Percentiles rank a stretch among this genome's conserved stretches.
These are phyloP conservation scores for Brachyhypopomus gauderio DNA, from an alignment of 2,113 vertebrate genomes.

Conservation along the genomic window DNA sequence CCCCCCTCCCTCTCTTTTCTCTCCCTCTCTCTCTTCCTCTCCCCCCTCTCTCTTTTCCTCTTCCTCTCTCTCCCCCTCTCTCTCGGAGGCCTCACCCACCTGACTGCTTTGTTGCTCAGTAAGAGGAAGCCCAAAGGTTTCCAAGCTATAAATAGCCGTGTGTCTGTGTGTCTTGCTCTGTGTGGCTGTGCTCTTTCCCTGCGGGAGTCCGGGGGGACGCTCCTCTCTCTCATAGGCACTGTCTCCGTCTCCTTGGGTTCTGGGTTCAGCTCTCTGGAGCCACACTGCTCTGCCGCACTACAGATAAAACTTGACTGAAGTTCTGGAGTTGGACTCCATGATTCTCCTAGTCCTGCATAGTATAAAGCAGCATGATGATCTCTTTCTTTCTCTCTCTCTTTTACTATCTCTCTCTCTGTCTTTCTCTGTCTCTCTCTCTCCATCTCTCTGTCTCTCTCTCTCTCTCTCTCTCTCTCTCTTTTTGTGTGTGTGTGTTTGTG, in stretches of 20 bases:
- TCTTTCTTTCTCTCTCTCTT: background rate
- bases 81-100: slow-evolving; percentile 34
- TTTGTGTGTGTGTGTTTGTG: too few relatives aligned
- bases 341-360: slow-evolving; percentile 23
- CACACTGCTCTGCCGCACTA: slow-evolving; percentile 16
- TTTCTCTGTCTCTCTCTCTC: too few relatives aligned
- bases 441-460: too few relatives aligned
- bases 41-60: background rate
- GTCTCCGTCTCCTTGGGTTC: slow-evolving; percentile 18
- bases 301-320: slow-evolving; percentile 49
- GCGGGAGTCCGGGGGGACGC: slow-evolving; percentile 16
- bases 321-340: slow-evolving; percentile 15
- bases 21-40: background rate
- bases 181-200: slow-evolving; percentile 17
- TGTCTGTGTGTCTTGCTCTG: slow-evolving; percentile 23
- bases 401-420: too few relatives aligned
- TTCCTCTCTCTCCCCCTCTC: slow-evolving; percentile 1
- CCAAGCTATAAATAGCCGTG: slow-evolving; percentile 48
- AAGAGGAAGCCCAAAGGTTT: slow-evolving; percentile 46
- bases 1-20: background rate
- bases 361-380: slow-evolving; percentile 10
- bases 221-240: slow-evolving; percentile 32
- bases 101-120: slow-evolving; percentile 48
- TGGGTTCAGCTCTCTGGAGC: slow-evolving; percentile 12
- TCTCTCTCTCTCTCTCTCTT: too few relatives aligned